A percentile compares a stretch with the other conserved stretches of the same genome.
Conservation (phyloP, 2,888 invertebrate genomes). For the Perizoma flavofasciatum region DNA sequence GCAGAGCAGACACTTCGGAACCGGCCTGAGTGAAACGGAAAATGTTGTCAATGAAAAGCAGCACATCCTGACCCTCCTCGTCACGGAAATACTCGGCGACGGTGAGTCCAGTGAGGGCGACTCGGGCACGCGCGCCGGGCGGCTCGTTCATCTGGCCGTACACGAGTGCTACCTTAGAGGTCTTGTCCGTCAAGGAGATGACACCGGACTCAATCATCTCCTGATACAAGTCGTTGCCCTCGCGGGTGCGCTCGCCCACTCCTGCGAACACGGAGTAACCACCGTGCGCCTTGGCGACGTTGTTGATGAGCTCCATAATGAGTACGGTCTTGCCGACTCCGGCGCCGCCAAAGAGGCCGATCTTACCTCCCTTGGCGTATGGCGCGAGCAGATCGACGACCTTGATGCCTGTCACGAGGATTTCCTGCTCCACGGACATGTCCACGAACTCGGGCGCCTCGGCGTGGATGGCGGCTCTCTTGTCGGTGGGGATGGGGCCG, state of each 20-base stretch:
- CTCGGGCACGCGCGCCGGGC: constrained; percentile 97
- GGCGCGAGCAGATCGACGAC: constrained; percentile 97
- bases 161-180: constrained; percentile 96
- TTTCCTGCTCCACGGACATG: constrained; percentile 96
- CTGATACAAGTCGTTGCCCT: constrained; percentile 97
- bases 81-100: constrained; percentile 98
- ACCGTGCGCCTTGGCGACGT: constrained; percentile 97
- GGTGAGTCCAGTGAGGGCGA: constrained; percentile 95
- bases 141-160: constrained; percentile 99
- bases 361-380: constrained; percentile 97
- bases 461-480: constrained; percentile 92
- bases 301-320: constrained; percentile 98
- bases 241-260: constrained; percentile 98
- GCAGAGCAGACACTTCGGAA: constrained; percentile 94
- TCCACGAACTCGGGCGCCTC: constrained; percentile 96
- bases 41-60: constrained; percentile 98
- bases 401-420: constrained; percentile 96
- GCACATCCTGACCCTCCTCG: constrained; percentile 96
- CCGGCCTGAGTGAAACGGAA: constrained; percentile 97
- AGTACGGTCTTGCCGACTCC: constrained; percentile 98
- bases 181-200: constrained; percentile 94
- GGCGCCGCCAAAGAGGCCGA: constrained; percentile 96
- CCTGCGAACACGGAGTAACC: constrained; percentile 98
- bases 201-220: constrained; percentile 98
- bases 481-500: constrained; percentile 92